Base-by-base conservation (phyloP, 2,113 vertebrate genomes). In the Rafetus swinhoei region DNA sequence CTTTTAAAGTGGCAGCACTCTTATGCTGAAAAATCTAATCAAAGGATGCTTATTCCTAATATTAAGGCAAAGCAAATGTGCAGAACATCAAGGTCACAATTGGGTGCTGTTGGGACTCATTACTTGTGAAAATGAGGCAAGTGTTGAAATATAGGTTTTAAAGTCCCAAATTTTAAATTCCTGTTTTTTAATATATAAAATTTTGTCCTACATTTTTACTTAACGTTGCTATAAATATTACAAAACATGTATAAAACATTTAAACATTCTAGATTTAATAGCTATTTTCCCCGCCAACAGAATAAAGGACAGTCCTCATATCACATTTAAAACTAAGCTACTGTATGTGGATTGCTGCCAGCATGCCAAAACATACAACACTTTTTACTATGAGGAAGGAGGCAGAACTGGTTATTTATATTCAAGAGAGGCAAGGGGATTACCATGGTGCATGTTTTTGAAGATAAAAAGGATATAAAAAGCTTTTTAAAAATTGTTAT, bases 91-190 rank as follows among this genome's bases (percentile, higher is more conserved):
- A 29, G 57, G 85, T 5, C 32, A 84, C 24, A 25, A 62, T 7
- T 77, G 11, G 6, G 86, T 25, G 15, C 2, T 25, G 81, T 13
- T 22, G 88, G 39, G 0, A 16, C 6, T 9, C 6, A 27, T 74
- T 27, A 1, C 15, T 82, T 93, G 35, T 56, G 22, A 86, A 86
- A 96, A 92, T 24, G 2, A 88, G 27, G 29, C 86, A 88, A 72
- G n/a, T 35, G 18, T 21, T 35, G 18, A 72, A 72, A 72, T 72
- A 35, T 19, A 2, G n/a, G 10, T 21, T 35, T 54, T 59, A 45
- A 82, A 54, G 45, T 86, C 10, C 4, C 89, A 57, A 82, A 84
- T 1, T 65, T 86, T 74, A 89, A 24, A 29, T 9, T 87, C 2
- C 0, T 62, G 50, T 54, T 83, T 85, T 83, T 69, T 1, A 90